phyloP scores from a whole-genome alignment of 2,888 invertebrate species.

The Patella ulyssiponensis region DNA sequence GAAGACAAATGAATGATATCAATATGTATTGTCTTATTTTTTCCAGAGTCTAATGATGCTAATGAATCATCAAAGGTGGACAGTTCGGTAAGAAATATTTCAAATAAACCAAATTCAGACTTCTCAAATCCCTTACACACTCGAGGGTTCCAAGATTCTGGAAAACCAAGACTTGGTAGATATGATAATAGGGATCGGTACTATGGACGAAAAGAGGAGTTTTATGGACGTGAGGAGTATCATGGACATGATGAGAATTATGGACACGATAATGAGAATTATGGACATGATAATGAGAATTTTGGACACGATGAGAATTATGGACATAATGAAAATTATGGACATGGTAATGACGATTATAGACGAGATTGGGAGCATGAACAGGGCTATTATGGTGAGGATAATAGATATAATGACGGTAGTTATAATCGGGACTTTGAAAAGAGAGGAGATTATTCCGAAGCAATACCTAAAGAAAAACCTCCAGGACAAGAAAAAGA shows the following conservation, averaged over 20 bases:
- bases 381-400: neutral
- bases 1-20: too few relatives aligned
- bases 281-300: too few relatives aligned
- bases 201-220: neutral
- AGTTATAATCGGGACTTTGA: neutral
- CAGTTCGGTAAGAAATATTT: too few relatives aligned
- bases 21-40: too few relatives aligned
- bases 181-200: too few relatives aligned
- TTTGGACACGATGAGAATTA: neutral
- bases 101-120: too few relatives aligned
- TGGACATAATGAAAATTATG: neutral
- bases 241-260: neutral
- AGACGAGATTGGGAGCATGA: neutral
- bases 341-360: neutral
- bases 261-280: neutral
- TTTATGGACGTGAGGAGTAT: neutral
- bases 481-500: constrained; percentile 6
- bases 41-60: too few relatives aligned
- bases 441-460: neutral
- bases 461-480: neutral
- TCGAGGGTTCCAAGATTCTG: neutral
- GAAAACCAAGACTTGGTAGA: too few relatives aligned
- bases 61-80: too few relatives aligned
- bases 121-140: neutral
- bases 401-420: neutral